Evolutionary conservation across 2,888 invertebrate genomes (phyloP).

Genomic region (Gandaritis pyraliata): DNA sequence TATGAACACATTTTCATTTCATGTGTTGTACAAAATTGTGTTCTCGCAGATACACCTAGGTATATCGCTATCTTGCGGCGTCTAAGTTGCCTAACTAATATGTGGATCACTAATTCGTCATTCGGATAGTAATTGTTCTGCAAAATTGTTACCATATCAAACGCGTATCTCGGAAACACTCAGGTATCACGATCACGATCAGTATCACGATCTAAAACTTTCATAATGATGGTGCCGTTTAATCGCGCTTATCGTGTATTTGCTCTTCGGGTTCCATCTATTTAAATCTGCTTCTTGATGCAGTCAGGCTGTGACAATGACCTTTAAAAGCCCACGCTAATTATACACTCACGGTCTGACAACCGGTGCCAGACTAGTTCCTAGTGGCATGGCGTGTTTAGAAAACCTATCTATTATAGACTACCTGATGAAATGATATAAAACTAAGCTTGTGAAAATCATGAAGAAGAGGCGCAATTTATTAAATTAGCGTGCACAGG

Average conservation of each 20-base stretch:
- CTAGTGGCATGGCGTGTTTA: constrained; percentile 60
- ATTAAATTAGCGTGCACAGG: constrained; percentile 65
- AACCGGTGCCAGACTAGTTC: constrained; percentile 68
- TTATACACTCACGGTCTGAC: constrained; percentile 71
- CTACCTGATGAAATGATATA: constrained; percentile 49
- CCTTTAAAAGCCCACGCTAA: constrained; percentile 82
- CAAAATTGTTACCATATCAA: no score
- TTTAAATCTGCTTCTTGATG: constrained; percentile 65
- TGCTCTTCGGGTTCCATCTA: constrained; percentile 44
- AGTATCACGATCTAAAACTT: no score
- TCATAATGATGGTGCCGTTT: neutral
- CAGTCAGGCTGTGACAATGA: constrained; percentile 78
- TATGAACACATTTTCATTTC: no score
- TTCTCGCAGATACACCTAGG: no score
- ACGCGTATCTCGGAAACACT: no score
- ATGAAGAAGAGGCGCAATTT: constrained; percentile 49
- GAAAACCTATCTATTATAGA: constrained; percentile 49
- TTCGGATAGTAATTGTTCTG: no score
- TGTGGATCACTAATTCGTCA: no score
- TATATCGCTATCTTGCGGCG: no score
- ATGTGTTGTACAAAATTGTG: no score
- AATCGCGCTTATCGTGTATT: constrained; percentile 2
- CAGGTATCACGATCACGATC: no score
- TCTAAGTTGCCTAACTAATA: no score
- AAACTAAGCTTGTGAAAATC: constrained; percentile 49